These are phyloP conservation scores for Meiosimyza decipiens DNA, from an alignment of 2,888 invertebrate species.

Conservation along the genomic window DNA sequence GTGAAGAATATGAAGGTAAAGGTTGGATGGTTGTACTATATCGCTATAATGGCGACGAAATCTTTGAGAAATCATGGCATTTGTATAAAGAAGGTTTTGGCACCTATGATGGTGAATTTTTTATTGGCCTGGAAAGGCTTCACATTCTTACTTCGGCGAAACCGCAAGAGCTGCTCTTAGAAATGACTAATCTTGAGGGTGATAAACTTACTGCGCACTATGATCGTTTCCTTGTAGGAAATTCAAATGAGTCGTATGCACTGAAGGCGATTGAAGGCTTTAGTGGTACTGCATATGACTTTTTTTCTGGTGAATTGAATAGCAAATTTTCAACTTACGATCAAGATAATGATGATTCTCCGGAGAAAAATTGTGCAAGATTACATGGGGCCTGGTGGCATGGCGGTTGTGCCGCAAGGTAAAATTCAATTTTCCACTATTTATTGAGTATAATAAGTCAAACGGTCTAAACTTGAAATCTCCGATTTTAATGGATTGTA, in stretches of 20 bases:
- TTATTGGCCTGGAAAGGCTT: conserved; percentile 1
- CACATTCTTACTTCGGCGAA: background rate
- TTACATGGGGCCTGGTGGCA: too few relatives aligned
- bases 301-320: too few relatives aligned
- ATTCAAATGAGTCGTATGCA: background rate
- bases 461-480: too few relatives aligned
- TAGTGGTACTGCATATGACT: conserved; percentile 1
- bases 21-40: background rate
- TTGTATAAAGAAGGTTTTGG: background rate
- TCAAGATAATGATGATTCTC: too few relatives aligned
- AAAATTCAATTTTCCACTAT: too few relatives aligned
- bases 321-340: too few relatives aligned
- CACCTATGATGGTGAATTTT: background rate
- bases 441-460: too few relatives aligned
- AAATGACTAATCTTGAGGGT: background rate
- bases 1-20: background rate
- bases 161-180: background rate
- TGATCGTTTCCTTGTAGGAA: background rate
- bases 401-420: too few relatives aligned
- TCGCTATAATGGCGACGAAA: background rate
- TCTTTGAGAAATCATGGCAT: background rate
- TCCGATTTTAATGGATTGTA: too few relatives aligned
- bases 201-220: background rate
- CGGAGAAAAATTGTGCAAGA: too few relatives aligned
- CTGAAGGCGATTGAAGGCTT: background rate